Conservation (phyloP, 2,888 invertebrate species). For the Sycophila texana region DNA sequence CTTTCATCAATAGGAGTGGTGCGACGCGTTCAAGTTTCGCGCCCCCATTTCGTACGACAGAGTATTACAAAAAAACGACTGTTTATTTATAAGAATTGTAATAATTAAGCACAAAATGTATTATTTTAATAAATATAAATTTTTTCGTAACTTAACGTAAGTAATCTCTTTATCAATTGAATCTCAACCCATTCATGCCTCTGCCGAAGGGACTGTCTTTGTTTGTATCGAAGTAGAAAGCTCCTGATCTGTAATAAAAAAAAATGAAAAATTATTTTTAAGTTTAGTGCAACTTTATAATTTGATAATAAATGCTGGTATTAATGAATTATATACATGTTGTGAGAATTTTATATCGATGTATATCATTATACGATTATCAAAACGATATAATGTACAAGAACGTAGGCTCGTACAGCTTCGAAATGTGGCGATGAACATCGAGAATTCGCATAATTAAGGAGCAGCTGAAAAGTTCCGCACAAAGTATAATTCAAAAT, state of each 20-base stretch:
- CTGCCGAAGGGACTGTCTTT: slow-evolving; percentile 37
- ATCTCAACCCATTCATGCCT: slow-evolving; percentile 7
- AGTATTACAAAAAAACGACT: slow-evolving; percentile 39
- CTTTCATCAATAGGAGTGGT: neutral
- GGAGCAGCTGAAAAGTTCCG: too few relatives aligned
- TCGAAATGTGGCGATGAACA: too few relatives aligned
- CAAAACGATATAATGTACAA: too few relatives aligned
- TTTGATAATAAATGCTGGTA: too few relatives aligned
- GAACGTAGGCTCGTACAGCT: too few relatives aligned
- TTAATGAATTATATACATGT: too few relatives aligned
- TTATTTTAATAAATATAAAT: slow-evolving; percentile 12
- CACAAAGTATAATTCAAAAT: too few relatives aligned
- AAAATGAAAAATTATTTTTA: slow-evolving; percentile 8
- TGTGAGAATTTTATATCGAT: too few relatives aligned
- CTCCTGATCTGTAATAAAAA: slow-evolving; percentile 49
- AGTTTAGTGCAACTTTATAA: neutral
- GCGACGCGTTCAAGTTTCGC: slow-evolving; percentile 26
- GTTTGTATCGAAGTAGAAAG: slow-evolving; percentile 58
- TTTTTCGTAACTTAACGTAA: neutral
- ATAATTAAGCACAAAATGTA: slow-evolving; percentile 10
- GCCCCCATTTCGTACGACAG: slow-evolving; percentile 18
- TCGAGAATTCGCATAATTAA: too few relatives aligned
- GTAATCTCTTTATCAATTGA: neutral
- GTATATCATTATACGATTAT: too few relatives aligned
- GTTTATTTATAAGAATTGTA: slow-evolving; percentile 29